Conservation (phyloP, 1,140 invertebrate genomes). For the Drosophila sturtevanti region DNA sequence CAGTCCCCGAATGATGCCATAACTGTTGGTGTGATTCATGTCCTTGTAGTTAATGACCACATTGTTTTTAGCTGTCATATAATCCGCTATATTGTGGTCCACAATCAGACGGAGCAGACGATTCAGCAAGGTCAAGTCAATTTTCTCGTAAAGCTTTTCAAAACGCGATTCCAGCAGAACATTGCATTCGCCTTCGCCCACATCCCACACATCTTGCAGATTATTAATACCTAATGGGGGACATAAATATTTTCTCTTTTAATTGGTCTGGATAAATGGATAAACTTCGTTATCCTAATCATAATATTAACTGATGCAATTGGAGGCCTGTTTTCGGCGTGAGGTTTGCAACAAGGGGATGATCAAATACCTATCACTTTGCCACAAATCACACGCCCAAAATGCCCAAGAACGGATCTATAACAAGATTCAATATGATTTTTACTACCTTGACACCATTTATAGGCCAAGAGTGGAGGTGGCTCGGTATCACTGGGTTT, state of each 20-base stretch:
- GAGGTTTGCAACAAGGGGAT: conserved; percentile 88
- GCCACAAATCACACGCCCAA: conserved; percentile 86
- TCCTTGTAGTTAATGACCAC: conserved; percentile 99
- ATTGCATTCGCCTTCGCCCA: conserved; percentile 98
- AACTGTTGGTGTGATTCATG: conserved; percentile 99
- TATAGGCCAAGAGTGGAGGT: conserved; percentile 98
- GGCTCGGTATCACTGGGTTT: conserved; percentile 99
- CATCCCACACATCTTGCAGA: conserved; percentile 99
- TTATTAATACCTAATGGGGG: conserved; percentile 92
- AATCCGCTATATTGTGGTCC: conserved; percentile 99
- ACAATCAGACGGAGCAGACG: conserved; percentile 97
- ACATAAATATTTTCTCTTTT: background rate
- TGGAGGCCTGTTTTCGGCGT: conserved; percentile 83
- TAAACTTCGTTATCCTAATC: background rate
- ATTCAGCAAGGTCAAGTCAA: conserved; percentile 98
- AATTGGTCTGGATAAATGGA: background rate
- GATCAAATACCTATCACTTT: conserved; percentile 85
- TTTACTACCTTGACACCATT: conserved; percentile 97
- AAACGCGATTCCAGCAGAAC: conserved; percentile 98
- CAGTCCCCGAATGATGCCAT: conserved; percentile 98
- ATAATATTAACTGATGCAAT: background rate
- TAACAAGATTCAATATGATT: background rate
- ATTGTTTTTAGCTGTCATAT: conserved; percentile 99
- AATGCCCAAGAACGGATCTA: conserved; percentile 60
- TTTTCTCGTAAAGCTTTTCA: conserved; percentile 99